Base-by-base conservation (phyloP, 2,888 invertebrate species). In the Drosophila pullipes region DNA sequence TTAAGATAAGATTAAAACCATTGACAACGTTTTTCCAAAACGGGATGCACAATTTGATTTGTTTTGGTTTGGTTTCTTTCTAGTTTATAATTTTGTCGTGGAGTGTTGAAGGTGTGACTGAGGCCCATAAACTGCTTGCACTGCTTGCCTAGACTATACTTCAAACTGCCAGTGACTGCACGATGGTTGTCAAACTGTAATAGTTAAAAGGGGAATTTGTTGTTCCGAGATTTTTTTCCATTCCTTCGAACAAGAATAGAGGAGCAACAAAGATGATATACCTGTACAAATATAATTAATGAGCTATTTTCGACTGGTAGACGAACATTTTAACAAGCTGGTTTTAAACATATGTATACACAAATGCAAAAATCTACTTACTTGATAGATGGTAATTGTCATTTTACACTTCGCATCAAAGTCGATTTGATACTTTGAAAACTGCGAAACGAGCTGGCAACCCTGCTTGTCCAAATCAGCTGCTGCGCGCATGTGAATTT, bases 401-500 rank as follows among this genome's bases (percentile, higher is more conserved):
- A 3, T 25, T 35, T 22, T 7, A 7, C 9, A 16, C 3, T 16
- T 35, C 3, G 33, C 55, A 37, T 18, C 50, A 28, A 30, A 6
- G 28, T 5, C n/a, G 2, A 37, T 25, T 53, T 13, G 9, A 65
- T 31, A 9, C 33, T 18, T n/a, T n/a, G 10, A 30, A 25, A 5
- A 16, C 22, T 28, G 44, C 18, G 16, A 55, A 22, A 11, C 11
- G 0, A 33, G 25, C 7, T 67, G 72, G 63, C 78, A 81, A 53
- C 81, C 30, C 78, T 81, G 60, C 10, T 13, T 22, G 13, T 4
- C 44, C n/a, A 39, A 63, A 78, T 61, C 82, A 82, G 74, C 82
- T 82, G 82, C 54, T 72, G 55, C 13, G 83, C 82, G 78, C 78
- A 78, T 81, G 81, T 74, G 83, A 78, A 76, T 75, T 81, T 16